Evolutionary conservation across 2,888 invertebrate genomes (phyloP).

Genomic region (Sipha maydis): DNA sequence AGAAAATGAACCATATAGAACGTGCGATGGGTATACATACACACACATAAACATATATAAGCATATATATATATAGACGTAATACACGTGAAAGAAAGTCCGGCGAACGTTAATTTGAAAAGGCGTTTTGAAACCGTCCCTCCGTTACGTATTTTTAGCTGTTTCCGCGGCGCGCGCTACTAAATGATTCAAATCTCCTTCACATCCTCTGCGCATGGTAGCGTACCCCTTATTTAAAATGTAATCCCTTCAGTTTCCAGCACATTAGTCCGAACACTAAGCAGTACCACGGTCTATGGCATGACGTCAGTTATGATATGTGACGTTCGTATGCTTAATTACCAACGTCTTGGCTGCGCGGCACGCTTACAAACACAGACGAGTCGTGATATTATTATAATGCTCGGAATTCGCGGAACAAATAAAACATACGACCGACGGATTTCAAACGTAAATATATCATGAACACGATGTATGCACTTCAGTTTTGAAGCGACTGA

Average conservation of each 20-base stretch:
- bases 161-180: not conserved
- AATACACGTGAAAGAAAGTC: not conserved
- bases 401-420: not conserved
- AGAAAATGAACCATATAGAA: not conserved
- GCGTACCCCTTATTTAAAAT: conserved; percentile 9
- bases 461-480: too few species aligned
- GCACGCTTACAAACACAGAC: too few species aligned
- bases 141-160: not conserved
- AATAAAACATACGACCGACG: not conserved
- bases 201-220: not conserved
- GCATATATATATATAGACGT: too few species aligned
- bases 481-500: too few species aligned
- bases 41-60: too few species aligned
- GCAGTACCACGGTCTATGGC: not conserved
- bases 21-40: not conserved
- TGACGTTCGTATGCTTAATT: conserved; percentile 6
- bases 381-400: not conserved
- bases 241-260: conserved; percentile 48
- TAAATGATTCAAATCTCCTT: conserved; percentile 49
- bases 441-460: not conserved
- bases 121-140: not conserved
- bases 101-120: conserved; percentile 6
- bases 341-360: not conserved
- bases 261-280: conserved; percentile 23
- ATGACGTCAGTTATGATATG: not conserved